Percentiles rank a stretch among this genome's conserved stretches.
phyloP scores from a whole-genome alignment of 2,888 invertebrate species.

The Malthinus seriepunctatus region DNA sequence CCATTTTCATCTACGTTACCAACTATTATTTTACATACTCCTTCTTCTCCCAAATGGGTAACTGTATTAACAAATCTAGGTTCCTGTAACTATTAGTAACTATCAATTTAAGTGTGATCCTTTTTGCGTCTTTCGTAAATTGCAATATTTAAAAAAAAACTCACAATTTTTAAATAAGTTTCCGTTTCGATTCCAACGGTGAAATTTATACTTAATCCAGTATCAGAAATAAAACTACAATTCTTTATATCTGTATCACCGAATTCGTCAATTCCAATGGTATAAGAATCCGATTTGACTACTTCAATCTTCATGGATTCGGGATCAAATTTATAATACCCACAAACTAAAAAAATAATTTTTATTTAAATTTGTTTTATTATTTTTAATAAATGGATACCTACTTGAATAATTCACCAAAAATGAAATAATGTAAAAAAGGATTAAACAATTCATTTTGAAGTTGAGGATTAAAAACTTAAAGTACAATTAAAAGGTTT shows the following conservation, averaged over 20 bases:
- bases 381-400: too few relatives aligned
- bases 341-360: neutral
- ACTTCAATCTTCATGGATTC: neutral
- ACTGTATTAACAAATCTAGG: neutral
- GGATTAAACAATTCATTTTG: too few relatives aligned
- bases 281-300: neutral
- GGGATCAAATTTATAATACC: neutral
- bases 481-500: too few relatives aligned
- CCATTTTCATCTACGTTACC: neutral
- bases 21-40: neutral
- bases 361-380: too few relatives aligned
- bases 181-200: neutral
- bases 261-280: neutral
- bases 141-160: neutral
- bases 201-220: neutral
- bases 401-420: too few relatives aligned
- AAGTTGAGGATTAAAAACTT: too few relatives aligned
- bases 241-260: neutral
- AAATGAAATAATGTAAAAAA: too few relatives aligned
- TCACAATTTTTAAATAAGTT: too few relatives aligned
- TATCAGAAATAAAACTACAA: neutral
- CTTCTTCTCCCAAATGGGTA: neutral
- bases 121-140: neutral
- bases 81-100: neutral
- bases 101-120: neutral